Conservation (phyloP, 2,797 vertebrate species). For the Anguilla megastoma region DNA sequence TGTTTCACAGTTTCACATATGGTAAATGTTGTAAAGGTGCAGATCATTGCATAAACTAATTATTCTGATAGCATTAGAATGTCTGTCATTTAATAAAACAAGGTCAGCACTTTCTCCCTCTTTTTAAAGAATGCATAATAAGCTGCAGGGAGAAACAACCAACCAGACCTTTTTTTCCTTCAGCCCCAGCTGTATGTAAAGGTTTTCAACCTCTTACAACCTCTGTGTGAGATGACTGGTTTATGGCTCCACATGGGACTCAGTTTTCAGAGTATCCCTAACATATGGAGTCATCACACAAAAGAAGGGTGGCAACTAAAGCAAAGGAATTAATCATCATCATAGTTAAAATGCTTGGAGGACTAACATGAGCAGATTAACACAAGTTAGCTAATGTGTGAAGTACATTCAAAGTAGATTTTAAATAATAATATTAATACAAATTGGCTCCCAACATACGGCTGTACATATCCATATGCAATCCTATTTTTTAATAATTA, state of each 20-base stretch:
- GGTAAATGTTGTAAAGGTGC: slow-evolving; percentile 62
- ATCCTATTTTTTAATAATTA: too few relatives aligned
- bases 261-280: slow-evolving; percentile 40
- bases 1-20: slow-evolving; percentile 71
- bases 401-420: too few relatives aligned
- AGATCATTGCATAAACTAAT: slow-evolving; percentile 58
- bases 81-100: slow-evolving; percentile 65
- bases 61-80: slow-evolving; percentile 63
- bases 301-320: neutral
- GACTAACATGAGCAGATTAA: neutral
- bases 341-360: neutral
- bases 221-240: slow-evolving; percentile 4
- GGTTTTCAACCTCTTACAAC: neutral
- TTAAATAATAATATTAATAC: too few relatives aligned
- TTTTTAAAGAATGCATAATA: slow-evolving; percentile 57
- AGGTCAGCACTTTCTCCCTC: slow-evolving; percentile 60
- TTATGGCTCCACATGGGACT: slow-evolving; percentile 31
- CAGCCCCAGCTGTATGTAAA: neutral
- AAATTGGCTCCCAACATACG: too few relatives aligned
- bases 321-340: neutral
- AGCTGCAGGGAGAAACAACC: slow-evolving; percentile 1
- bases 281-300: neutral
- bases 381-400: too few relatives aligned
- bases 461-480: too few relatives aligned
- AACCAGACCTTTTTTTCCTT: neutral